Conservation (phyloP, 1,140 invertebrate genomes). For the Varroa destructor region DNA sequence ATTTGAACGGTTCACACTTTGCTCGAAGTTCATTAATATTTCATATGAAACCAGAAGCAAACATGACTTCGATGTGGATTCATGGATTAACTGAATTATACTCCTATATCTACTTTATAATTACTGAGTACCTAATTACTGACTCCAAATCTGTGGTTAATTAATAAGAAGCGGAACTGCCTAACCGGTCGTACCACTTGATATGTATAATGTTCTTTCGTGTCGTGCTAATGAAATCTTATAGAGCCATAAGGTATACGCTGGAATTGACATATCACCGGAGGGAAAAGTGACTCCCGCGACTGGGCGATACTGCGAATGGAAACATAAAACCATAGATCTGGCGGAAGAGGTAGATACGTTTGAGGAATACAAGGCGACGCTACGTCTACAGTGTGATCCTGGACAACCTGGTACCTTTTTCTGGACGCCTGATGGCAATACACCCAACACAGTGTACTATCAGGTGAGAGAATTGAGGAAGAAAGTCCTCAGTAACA, state of each 20-base stretch:
- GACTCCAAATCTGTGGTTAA: too few species aligned
- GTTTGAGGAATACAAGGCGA: slow-evolving; percentile 75
- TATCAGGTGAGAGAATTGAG: slow-evolving; percentile 55
- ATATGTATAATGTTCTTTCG: too few species aligned
- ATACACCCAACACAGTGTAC: slow-evolving; percentile 78
- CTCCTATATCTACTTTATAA: too few species aligned
- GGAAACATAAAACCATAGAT: slow-evolving; percentile 57
- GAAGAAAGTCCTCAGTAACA: too few species aligned
- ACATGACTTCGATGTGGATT: too few species aligned
- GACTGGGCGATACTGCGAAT: slow-evolving; percentile 59
- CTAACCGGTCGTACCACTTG: too few species aligned
- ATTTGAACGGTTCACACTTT: not conserved
- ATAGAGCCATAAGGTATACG: slow-evolving; percentile 32
- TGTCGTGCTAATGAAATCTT: too few species aligned
- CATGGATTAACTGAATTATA: too few species aligned
- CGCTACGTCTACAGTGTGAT: slow-evolving; percentile 64
- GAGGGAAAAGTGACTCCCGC: slow-evolving; percentile 30
- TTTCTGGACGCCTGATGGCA: slow-evolving; percentile 67
- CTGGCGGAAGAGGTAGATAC: slow-evolving; percentile 59
- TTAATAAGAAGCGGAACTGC: too few species aligned
- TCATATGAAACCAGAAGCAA: too few species aligned
- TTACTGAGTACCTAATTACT: too few species aligned
- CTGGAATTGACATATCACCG: slow-evolving; percentile 29
- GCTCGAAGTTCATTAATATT: too few species aligned
- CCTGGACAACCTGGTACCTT: slow-evolving; percentile 67